These are phyloP conservation scores for Hermodice carunculata DNA, from an alignment of 2,888 invertebrate species.

Conservation along the genomic window DNA sequence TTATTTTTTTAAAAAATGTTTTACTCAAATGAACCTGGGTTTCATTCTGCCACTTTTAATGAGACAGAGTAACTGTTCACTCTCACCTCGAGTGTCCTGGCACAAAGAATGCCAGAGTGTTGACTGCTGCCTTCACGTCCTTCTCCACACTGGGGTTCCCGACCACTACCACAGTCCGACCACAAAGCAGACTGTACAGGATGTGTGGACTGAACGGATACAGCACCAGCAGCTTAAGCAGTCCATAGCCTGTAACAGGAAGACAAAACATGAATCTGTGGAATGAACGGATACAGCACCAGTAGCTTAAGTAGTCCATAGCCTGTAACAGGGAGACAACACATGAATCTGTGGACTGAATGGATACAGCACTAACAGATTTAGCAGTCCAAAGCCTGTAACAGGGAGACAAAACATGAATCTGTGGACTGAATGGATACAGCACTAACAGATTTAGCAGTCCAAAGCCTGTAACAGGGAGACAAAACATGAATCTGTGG, in stretches of 20 bases:
- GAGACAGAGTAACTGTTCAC: no score
- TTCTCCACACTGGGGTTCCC: slow-evolving; percentile 48
- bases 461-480: slow-evolving; percentile 49
- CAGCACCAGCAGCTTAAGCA: slow-evolving; percentile 47
- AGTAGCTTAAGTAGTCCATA: slow-evolving; percentile 51
- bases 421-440: slow-evolving; percentile 52
- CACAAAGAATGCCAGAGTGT: slow-evolving; percentile 58
- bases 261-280: no score
- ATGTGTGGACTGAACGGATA: slow-evolving; percentile 54
- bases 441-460: slow-evolving; percentile 47
- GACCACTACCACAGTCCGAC: slow-evolving; percentile 59
- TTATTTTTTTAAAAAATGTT: no score
- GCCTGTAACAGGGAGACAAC: slow-evolving; percentile 51
- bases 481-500: no score
- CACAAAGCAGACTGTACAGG: slow-evolving; percentile 59
- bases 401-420: no score
- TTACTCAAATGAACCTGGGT: neutral
- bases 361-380: slow-evolving; percentile 48
- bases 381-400: slow-evolving; percentile 52
- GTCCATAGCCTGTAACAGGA: slow-evolving; percentile 49
- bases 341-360: slow-evolving; percentile 54
- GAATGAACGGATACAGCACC: slow-evolving; percentile 47
- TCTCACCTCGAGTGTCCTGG: slow-evolving; percentile 50
- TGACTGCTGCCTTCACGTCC: slow-evolving; percentile 51
- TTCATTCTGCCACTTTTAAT: neutral